Evolutionary conservation across 2,797 vertebrate species (phyloP).

Genomic region (Premnoplex brunnescens): DNA sequence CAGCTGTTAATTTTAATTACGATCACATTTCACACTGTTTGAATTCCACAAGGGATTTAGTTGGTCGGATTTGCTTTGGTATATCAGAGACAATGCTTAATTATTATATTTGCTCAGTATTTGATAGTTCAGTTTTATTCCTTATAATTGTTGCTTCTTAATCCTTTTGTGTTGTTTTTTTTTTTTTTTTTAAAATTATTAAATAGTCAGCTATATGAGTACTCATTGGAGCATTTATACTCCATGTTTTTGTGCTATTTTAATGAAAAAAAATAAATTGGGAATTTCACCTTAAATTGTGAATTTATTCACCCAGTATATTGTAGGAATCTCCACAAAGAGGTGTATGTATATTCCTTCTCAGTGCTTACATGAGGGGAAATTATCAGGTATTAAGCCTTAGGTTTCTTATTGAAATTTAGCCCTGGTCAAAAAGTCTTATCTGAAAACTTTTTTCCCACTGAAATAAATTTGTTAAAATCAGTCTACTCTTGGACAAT

Average conservation of each 20-base stretch:
- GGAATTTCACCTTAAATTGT: background rate
- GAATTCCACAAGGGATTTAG: background rate
- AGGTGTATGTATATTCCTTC: background rate
- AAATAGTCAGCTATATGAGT: background rate
- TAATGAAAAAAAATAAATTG: background rate
- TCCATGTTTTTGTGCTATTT: background rate
- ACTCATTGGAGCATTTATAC: background rate
- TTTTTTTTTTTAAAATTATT: background rate
- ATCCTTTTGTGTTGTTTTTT: background rate
- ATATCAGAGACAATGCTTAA: background rate
- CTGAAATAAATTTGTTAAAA: background rate
- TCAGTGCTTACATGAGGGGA: background rate
- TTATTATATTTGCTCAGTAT: background rate
- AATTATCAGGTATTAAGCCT: background rate
- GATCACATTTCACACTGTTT: background rate
- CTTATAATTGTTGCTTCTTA: constrained; percentile 23
- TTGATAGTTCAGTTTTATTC: background rate
- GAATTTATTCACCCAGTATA: background rate
- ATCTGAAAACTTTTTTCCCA: background rate
- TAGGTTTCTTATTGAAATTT: background rate
- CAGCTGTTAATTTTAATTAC: background rate
- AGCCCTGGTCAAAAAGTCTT: background rate
- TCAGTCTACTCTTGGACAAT: background rate
- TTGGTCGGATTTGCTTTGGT: constrained; percentile 8
- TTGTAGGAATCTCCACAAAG: background rate